phyloP scores from a whole-genome alignment of 2,888 invertebrate species.

The Conus canariensis region DNA sequence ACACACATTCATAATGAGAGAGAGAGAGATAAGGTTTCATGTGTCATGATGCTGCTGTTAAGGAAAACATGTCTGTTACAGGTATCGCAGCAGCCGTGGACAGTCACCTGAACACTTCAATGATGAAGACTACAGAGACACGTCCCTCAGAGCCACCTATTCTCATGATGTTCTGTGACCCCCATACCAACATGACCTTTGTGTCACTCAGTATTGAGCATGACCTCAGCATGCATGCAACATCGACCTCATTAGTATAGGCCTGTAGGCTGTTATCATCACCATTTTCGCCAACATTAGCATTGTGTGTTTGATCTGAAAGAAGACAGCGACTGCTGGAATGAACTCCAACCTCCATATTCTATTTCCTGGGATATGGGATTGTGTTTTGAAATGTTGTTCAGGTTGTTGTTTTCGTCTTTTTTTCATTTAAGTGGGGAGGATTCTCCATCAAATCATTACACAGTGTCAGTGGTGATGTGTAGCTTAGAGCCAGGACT shows the following conservation, averaged over 20 bases:
- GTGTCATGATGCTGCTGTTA: no score
- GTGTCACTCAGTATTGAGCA: constrained; percentile 16
- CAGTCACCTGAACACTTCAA: constrained; percentile 63
- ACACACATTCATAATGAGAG: no score
- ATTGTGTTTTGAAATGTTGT: background rate
- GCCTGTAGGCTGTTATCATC: background rate
- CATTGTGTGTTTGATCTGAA: background rate
- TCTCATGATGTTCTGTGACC: constrained; percentile 62
- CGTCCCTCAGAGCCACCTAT: constrained; percentile 56
- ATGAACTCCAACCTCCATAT: background rate
- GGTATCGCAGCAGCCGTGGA: constrained; percentile 42
- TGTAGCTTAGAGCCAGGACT: constrained; percentile 7
- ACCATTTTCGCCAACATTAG: background rate
- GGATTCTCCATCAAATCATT: no score
- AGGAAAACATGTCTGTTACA: background rate
- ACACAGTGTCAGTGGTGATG: background rate
- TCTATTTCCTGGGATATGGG: background rate
- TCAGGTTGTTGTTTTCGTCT: background rate
- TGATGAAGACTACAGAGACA: constrained; percentile 58
- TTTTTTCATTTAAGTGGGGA: no score
- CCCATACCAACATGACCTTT: background rate
- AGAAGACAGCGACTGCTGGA: background rate
- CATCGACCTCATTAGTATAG: constrained; percentile 27
- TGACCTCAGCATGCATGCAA: constrained; percentile 30
- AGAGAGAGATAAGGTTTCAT: no score